Evolutionary conservation across 2,888 invertebrate species (phyloP), one percentile per base, ranked within the genome.

Genomic region (Temnothorax rugatulus): DNA sequence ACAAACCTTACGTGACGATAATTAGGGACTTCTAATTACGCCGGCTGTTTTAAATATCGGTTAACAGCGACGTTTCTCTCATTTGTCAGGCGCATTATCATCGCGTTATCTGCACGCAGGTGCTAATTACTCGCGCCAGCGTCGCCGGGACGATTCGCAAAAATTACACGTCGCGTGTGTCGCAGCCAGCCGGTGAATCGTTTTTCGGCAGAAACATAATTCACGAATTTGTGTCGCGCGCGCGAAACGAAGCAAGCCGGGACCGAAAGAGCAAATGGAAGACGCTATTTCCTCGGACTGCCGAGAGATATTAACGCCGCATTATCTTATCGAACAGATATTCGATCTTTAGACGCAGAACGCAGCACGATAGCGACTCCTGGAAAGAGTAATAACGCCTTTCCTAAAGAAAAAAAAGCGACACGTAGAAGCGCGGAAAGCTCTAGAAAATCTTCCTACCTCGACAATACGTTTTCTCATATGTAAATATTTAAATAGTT

Each of bases 21-120:
- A 79, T 71, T 34, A 34, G 34, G 3, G 4, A 18, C 47, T 47
- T 73, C 44, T 59, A 59, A 47, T 79, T 47, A 71, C 34, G 4
- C 15, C 1, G 9, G 34, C 4, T 29, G 21, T 71, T 81, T 47
- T 34, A 47, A 59, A 38, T 59, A 59, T 47, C 47, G 25, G 18
- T 38, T 29, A n/a, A 54, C 44, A 41, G 9, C 41, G 18, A 34
- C 41, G 34, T 18, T 25, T 25, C 25, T 25, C 25, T 52, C 71
- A 59, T 71, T 79, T 81, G 73, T 81, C 57, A 73, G 21, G 15
- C 15, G 47, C 34, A 21, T 71, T 79, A 71, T 71, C 71, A 25
- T 21, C 47, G 44, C 47, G 21, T 81, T 81, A 81, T 81, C 79
- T 57, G 54, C 13, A 21, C 44, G 21, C 66, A 73, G 59, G 73